These are phyloP conservation scores for Laticauda colubrina DNA, from an alignment of 2,113 vertebrate species.

Conservation along the genomic window DNA sequence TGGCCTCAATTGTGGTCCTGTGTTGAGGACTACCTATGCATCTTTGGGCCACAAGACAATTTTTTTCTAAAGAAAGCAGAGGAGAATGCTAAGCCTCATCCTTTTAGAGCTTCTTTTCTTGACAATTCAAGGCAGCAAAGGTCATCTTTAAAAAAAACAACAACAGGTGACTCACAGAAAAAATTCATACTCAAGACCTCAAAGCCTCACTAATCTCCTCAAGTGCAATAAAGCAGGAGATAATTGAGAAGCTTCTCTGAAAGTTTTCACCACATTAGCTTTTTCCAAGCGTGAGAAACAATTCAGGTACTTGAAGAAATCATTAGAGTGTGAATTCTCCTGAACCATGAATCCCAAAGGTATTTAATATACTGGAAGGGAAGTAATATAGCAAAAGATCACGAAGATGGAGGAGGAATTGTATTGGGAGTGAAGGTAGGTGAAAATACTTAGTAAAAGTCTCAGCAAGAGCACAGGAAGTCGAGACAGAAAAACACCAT, in stretches of 20 bases:
- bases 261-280: constrained; percentile 12
- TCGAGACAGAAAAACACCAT: background rate
- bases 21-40: background rate
- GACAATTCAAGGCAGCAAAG: background rate
- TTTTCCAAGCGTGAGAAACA: constrained; percentile 19
- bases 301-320: constrained; percentile 3
- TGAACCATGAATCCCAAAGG: constrained; percentile 14
- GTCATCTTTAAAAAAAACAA: background rate
- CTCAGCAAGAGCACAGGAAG: background rate
- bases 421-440: background rate
- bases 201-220: constrained; percentile 1
- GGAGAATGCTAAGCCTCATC: background rate
- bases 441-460: background rate
- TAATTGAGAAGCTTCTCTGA: background rate
- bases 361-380: constrained; percentile 4
- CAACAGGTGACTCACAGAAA: background rate
- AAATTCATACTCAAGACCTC: background rate
- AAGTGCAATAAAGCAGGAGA: background rate
- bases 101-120: background rate
- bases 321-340: constrained; percentile 19
- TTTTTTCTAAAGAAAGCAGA: background rate
- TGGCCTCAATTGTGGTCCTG: background rate
- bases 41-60: background rate
- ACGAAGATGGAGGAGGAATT: background rate
- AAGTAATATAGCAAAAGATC: background rate